Percentiles rank a stretch among this genome's conserved stretches.
These are phyloP conservation scores for Bombus ignitus DNA, from an alignment of 1,140 invertebrate genomes.

Conservation along the genomic window DNA sequence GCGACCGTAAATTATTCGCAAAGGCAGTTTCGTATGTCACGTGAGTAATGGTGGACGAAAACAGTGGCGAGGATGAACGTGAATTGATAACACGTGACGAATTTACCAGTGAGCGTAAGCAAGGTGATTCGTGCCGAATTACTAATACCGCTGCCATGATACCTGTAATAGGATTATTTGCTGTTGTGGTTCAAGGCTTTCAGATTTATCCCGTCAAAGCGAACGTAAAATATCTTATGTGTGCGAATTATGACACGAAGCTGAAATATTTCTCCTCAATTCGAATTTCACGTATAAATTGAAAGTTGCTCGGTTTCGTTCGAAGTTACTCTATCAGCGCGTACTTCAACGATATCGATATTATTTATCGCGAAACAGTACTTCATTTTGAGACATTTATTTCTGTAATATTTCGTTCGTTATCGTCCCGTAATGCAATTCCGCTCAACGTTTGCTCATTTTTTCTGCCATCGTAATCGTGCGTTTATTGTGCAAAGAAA, in stretches of 20 bases:
- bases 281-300: too few relatives aligned
- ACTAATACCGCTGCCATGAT: constrained; percentile 5
- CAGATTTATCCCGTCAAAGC: background rate
- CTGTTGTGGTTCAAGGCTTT: constrained; percentile 5
- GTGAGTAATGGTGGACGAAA: constrained; percentile 8
- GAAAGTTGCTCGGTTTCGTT: background rate
- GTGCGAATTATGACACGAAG: background rate
- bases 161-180: constrained; percentile 36
- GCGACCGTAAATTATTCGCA: background rate
- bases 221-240: background rate
- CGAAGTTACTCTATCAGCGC: background rate
- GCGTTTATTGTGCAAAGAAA: background rate
- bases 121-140: constrained; percentile 10
- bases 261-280: background rate
- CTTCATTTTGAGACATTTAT: background rate
- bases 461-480: background rate
- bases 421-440: background rate
- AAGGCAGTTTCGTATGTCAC: background rate
- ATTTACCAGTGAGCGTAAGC: background rate
- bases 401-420: background rate
- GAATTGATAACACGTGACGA: constrained; percentile 19
- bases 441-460: too few relatives aligned
- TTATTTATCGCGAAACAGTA: background rate
- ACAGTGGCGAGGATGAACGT: background rate
- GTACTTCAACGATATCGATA: background rate